Conservation (phyloP, 2,113 vertebrate species). For the Aegotheles bennettii region DNA sequence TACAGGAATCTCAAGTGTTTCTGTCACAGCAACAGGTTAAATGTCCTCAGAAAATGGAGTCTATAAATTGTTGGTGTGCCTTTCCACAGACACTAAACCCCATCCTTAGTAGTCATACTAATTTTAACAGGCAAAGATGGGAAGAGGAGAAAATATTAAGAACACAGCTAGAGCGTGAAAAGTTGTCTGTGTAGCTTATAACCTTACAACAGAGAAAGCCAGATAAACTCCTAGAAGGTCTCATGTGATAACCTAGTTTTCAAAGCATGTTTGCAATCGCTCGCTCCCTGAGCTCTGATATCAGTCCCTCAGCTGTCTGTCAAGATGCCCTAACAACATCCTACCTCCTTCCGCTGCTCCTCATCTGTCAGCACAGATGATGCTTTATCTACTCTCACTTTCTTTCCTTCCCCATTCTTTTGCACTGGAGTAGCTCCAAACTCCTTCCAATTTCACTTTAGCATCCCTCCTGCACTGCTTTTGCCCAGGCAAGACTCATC, state of each 20-base stretch:
- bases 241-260: not conserved
- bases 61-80: not conserved
- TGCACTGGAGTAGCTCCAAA: not conserved
- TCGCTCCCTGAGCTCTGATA: not conserved
- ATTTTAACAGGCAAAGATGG: not conserved
- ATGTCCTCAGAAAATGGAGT: not conserved
- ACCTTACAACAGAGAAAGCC: not conserved
- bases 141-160: not conserved
- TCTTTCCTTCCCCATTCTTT: not conserved
- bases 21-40: constrained; percentile 17
- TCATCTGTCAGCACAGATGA: not conserved
- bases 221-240: not conserved
- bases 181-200: not conserved
- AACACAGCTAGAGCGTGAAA: not conserved
- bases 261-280: not conserved
- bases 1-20: not conserved
- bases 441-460: not conserved
- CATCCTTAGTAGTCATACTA: not conserved
- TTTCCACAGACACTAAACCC: not conserved
- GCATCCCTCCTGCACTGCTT: not conserved
- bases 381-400: not conserved
- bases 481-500: not conserved
- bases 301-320: not conserved
- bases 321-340: not conserved
- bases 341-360: not conserved